These are phyloP conservation scores for Chaetorhynchus papuensis DNA, from an alignment of 2,113 vertebrate genomes.

Conservation along the genomic window DNA sequence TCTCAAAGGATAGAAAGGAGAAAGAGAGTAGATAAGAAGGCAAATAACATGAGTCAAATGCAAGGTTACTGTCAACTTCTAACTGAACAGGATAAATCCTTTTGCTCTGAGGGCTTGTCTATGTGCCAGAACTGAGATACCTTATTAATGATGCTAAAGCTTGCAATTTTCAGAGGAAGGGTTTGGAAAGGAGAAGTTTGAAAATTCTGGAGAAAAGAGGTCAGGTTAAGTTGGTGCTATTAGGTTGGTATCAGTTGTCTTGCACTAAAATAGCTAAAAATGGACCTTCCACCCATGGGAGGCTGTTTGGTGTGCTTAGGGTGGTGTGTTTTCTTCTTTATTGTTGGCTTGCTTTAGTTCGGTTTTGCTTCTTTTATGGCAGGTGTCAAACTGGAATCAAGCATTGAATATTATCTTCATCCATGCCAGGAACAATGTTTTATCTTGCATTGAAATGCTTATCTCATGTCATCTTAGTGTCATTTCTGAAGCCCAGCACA, in stretches of 20 bases:
- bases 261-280: not conserved
- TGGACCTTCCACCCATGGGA: not conserved
- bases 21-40: not conserved
- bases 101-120: not conserved
- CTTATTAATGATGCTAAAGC: not conserved
- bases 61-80: not conserved
- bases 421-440: not conserved
- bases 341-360: not conserved
- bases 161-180: not conserved
- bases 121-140: not conserved
- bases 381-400: not conserved
- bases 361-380: not conserved
- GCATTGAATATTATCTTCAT: not conserved
- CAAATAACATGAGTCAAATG: not conserved
- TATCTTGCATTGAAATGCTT: not conserved
- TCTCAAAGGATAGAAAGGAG: not conserved
- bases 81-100: not conserved
- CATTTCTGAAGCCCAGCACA: not conserved
- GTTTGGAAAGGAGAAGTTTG: not conserved
- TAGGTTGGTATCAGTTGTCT: not conserved
- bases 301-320: not conserved
- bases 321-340: not conserved
- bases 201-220: not conserved
- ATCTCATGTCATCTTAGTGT: not conserved
- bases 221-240: not conserved